These are phyloP conservation scores for Drosophila willistoni DNA, from an alignment of 1,140 invertebrate species.

Conservation along the genomic window DNA sequence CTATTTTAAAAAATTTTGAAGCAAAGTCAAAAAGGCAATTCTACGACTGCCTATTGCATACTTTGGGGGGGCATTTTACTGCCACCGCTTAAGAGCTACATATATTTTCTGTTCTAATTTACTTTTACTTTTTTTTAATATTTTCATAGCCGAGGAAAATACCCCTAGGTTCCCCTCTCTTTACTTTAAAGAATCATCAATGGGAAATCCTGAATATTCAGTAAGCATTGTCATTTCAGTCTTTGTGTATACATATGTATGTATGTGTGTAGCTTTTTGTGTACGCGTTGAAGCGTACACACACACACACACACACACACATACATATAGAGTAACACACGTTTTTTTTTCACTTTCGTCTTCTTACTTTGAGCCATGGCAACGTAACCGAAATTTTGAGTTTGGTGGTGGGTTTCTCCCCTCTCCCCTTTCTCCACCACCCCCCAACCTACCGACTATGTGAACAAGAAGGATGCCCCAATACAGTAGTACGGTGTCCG, in stretches of 20 bases:
- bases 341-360: conserved; percentile 32
- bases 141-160: too few species aligned
- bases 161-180: too few species aligned
- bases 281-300: conserved; percentile 64
- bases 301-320: conserved; percentile 46
- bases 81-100: too few species aligned
- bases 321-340: conserved; percentile 28
- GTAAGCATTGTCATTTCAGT: conserved; percentile 23
- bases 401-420: conserved; percentile 54
- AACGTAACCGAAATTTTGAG: conserved; percentile 47
- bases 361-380: conserved; percentile 61
- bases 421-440: background rate
- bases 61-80: too few species aligned
- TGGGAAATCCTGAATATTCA: conserved; percentile 60
- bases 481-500: conserved; percentile 21
- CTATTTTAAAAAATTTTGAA: too few species aligned
- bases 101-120: too few species aligned
- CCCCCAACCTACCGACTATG: background rate
- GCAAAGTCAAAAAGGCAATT: too few species aligned
- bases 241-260: conserved; percentile 15
- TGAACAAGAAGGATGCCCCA: conserved; percentile 37
- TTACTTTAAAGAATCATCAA: conserved; percentile 19
- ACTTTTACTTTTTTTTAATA: too few species aligned
- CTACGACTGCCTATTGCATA: too few species aligned
- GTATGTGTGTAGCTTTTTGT: conserved; percentile 14